A percentile compares a stretch with the other conserved stretches of the same genome.
Evolutionary conservation across 1,140 invertebrate species (phyloP).

Genomic region (Bombyx mori): ASM3026992v2 NC_085108.1:5546001-5546500

Average conservation of each 20-base stretch:
- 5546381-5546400: constrained; percentile 46
- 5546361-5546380: constrained; percentile 29
- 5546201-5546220: constrained; percentile 30
- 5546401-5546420: constrained; percentile 3
- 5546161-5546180: constrained; percentile 15
- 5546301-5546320: constrained; percentile 58
- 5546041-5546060: neutral
- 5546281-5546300: constrained; percentile 71
- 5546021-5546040: neutral
- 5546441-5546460: too few species aligned
- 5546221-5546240: constrained; percentile 56
- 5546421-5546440: too few species aligned
- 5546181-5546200: constrained; percentile 14
- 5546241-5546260: constrained; percentile 71
- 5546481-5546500: too few species aligned
- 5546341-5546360: constrained; percentile 22
- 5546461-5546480: neutral
- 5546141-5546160: constrained; percentile 30
- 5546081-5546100: constrained; percentile 2
- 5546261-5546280: constrained; percentile 69
- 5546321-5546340: constrained; percentile 39
- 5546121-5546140: too few species aligned
- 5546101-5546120: neutral
- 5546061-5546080: constrained; percentile 1
- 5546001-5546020: too few species aligned